phyloP scores from a whole-genome alignment of 1,140 invertebrate species.

The Mylabris phalerata region DNA sequence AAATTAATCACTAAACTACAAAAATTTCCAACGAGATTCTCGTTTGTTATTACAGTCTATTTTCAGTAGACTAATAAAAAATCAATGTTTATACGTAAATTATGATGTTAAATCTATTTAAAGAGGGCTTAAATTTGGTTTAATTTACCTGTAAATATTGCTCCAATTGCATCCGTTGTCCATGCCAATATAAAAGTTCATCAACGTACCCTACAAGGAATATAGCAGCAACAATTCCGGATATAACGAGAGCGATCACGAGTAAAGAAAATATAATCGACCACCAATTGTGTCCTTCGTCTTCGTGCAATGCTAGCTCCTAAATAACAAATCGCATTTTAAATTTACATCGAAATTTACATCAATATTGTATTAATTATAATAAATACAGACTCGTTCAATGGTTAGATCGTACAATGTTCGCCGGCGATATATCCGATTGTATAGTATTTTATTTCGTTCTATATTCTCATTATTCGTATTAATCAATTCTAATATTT shows the following conservation, averaged over 20 bases:
- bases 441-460: too few species aligned
- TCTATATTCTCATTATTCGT: neutral
- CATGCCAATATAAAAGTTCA: constrained; percentile 78
- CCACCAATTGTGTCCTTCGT: constrained; percentile 79
- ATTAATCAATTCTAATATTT: constrained; percentile 18
- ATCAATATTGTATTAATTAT: neutral
- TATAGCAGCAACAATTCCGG: constrained; percentile 76
- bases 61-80: too few species aligned
- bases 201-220: constrained; percentile 82
- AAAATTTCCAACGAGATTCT: too few species aligned
- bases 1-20: too few species aligned
- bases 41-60: too few species aligned
- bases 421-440: too few species aligned
- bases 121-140: too few species aligned
- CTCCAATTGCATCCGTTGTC: constrained; percentile 70
- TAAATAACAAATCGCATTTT: constrained; percentile 36
- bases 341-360: neutral
- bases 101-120: too few species aligned
- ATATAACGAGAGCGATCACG: constrained; percentile 78
- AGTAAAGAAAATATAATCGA: constrained; percentile 76
- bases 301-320: constrained; percentile 61
- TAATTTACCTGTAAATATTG: constrained; percentile 62
- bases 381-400: neutral
- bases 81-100: too few species aligned
- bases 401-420: too few species aligned